phyloP scores from a whole-genome alignment of 2,888 invertebrate genomes.

The Agriopis aurantiaria region DNA sequence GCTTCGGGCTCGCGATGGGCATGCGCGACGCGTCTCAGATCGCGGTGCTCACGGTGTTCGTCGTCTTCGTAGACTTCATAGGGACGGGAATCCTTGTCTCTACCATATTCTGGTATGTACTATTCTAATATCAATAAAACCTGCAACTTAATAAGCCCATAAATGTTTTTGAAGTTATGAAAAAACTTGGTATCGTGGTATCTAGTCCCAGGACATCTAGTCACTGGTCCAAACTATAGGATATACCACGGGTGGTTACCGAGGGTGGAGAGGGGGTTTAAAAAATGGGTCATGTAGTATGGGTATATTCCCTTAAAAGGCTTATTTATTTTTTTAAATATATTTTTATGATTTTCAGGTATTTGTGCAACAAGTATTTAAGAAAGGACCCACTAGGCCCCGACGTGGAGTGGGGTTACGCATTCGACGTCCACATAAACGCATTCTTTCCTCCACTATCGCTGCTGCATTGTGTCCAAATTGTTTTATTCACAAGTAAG shows the following conservation, averaged over 20 bases:
- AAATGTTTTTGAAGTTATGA: no score
- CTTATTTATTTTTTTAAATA: no score
- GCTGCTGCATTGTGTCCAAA: constrained; percentile 96
- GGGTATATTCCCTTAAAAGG: no score
- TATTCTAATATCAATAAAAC: neutral
- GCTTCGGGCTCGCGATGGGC: constrained; percentile 92
- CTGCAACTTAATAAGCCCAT: no score
- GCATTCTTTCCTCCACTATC: constrained; percentile 99
- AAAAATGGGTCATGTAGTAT: no score
- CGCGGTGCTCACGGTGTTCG: constrained; percentile 94
- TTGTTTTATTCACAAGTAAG: constrained; percentile 94
- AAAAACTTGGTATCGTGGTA: no score
- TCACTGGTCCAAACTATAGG: no score
- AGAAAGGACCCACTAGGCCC: constrained; percentile 87
- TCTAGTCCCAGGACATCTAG: no score
- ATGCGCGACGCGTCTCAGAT: constrained; percentile 89
- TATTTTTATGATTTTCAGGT: constrained; percentile 82
- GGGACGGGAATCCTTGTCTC: constrained; percentile 95
- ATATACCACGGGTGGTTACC: no score
- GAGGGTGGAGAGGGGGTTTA: no score
- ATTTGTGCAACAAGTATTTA: constrained; percentile 92
- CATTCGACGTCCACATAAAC: constrained; percentile 99
- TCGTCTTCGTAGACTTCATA: constrained; percentile 97
- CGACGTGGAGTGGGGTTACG: constrained; percentile 98
- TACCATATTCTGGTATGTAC: constrained; percentile 93